Conservation (phyloP, 1,140 invertebrate species). For the Laodelphax striatellus region DNA sequence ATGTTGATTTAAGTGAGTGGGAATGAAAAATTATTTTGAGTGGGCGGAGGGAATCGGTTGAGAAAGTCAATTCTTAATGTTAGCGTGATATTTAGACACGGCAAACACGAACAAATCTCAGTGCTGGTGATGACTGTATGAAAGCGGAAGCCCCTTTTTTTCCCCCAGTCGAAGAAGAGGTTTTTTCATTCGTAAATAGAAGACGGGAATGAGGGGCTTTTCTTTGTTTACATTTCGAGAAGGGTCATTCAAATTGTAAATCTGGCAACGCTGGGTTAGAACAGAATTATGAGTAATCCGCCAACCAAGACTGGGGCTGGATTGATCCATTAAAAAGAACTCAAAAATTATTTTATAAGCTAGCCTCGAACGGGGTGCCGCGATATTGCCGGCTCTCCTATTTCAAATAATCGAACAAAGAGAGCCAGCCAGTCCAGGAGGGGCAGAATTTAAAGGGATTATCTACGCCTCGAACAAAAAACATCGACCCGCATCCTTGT, state of each 20-base stretch:
- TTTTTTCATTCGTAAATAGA: too few species aligned
- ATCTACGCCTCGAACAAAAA: neutral
- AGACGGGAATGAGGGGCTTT: too few species aligned
- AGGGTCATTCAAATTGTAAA: neutral
- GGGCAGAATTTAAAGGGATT: constrained; percentile 1
- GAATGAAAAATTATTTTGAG: too few species aligned
- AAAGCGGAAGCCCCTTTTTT: too few species aligned
- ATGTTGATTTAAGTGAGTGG: too few species aligned
- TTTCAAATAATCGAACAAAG: constrained; percentile 1
- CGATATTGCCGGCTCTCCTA: neutral
- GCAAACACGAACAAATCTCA: too few species aligned
- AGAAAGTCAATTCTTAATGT: too few species aligned
- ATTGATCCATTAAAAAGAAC: constrained; percentile 4
- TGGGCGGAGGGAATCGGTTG: too few species aligned
- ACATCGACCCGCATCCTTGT: neutral
- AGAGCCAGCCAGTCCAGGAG: neutral
- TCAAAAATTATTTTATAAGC: constrained; percentile 4
- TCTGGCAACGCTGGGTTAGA: constrained; percentile 1
- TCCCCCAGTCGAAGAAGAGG: too few species aligned
- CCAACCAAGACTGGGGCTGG: neutral
- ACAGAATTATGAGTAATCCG: neutral
- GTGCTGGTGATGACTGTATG: too few species aligned
- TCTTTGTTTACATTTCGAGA: too few species aligned
- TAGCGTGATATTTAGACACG: too few species aligned
- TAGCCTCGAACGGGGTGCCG: neutral